Conservation (phyloP, 1,140 invertebrate genomes). For the Parasteatoda tepidariorum region DNA sequence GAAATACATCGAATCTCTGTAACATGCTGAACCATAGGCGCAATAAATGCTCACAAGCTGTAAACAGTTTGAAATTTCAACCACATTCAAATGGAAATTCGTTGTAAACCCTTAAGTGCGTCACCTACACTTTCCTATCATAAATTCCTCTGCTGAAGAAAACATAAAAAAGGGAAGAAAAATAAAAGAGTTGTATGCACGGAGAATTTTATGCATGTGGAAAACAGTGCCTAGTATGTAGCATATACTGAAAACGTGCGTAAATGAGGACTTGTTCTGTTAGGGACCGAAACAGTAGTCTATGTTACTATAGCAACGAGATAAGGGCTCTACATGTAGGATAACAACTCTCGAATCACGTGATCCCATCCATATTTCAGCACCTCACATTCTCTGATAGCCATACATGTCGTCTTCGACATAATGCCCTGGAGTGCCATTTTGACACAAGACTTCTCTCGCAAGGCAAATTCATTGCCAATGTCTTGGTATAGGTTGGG, state of each 20-base stretch:
- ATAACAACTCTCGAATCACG: slow-evolving; percentile 22
- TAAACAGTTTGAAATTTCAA: too few relatives aligned
- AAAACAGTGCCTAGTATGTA: not conserved
- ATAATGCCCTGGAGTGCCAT: slow-evolving; percentile 2
- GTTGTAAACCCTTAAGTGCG: too few relatives aligned
- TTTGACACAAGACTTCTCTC: not conserved
- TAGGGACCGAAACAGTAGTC: slow-evolving; percentile 11
- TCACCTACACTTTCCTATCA: too few relatives aligned
- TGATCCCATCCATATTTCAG: slow-evolving; percentile 44
- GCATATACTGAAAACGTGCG: not conserved
- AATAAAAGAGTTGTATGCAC: too few relatives aligned
- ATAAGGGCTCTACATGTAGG: slow-evolving; percentile 30
- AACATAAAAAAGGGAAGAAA: too few relatives aligned
- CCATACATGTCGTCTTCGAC: too few relatives aligned
- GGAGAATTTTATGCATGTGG: too few relatives aligned
- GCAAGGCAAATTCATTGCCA: slow-evolving; percentile 2
- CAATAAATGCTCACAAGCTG: too few relatives aligned
- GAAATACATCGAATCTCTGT: too few relatives aligned
- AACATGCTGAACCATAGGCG: too few relatives aligned
- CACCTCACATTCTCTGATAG: not conserved
- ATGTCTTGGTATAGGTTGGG: not conserved
- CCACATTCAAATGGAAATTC: too few relatives aligned
- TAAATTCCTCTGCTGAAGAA: too few relatives aligned
- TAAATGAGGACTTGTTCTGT: slow-evolving; percentile 15
- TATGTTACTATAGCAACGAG: slow-evolving; percentile 23